Conservation (phyloP, 1,140 invertebrate genomes). For the Onthophagus taurus region DNA sequence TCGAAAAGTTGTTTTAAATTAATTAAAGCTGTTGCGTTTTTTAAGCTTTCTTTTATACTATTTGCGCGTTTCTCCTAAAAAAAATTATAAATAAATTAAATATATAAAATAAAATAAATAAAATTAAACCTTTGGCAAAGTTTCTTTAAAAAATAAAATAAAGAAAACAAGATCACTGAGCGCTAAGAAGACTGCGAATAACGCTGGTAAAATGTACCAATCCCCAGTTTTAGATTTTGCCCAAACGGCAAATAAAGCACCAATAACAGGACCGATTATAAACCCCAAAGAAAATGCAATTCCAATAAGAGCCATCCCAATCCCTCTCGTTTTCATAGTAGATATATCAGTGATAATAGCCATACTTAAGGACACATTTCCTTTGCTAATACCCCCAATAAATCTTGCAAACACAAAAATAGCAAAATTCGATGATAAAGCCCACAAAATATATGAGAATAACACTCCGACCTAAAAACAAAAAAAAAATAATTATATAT, state of each 20-base stretch:
- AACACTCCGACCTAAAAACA: slow-evolving; percentile 72
- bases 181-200: slow-evolving; percentile 74
- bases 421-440: slow-evolving; percentile 75
- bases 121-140: slow-evolving; percentile 56
- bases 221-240: slow-evolving; percentile 48
- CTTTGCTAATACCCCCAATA: slow-evolving; percentile 91
- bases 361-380: slow-evolving; percentile 91
- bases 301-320: slow-evolving; percentile 95
- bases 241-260: slow-evolving; percentile 78
- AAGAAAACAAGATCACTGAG: slow-evolving; percentile 73
- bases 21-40: slow-evolving; percentile 61
- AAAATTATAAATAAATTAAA: slow-evolving; percentile 16
- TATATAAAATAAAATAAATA: slow-evolving; percentile 3
- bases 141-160: slow-evolving; percentile 71
- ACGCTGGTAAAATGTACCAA: slow-evolving; percentile 79
- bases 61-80: slow-evolving; percentile 58
- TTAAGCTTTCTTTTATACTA: slow-evolving; percentile 48
- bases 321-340: slow-evolving; percentile 66
- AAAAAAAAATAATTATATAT: too few relatives aligned
- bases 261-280: slow-evolving; percentile 90
- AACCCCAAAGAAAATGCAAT: slow-evolving; percentile 97
- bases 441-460: slow-evolving; percentile 83
- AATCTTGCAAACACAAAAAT: slow-evolving; percentile 89
- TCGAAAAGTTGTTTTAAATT: slow-evolving; percentile 47
- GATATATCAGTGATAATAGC: slow-evolving; percentile 93